Base-by-base conservation (phyloP, 2,797 vertebrate species). In the Poecile montanus region DNA sequence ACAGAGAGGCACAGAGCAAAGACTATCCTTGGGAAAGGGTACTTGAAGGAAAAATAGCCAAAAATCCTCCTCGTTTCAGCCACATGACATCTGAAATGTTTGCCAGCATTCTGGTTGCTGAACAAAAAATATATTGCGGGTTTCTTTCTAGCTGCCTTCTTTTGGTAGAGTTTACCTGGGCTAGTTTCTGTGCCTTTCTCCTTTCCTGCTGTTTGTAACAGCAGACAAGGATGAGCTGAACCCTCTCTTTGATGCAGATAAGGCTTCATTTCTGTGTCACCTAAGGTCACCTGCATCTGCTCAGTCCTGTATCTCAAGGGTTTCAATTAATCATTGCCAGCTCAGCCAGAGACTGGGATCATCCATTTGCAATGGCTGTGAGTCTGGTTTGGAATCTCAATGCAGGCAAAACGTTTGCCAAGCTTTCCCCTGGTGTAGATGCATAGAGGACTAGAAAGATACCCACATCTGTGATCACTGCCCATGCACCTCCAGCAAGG, bases 251-350 rank as follows among this genome's bases (percentile, higher is more conserved):
- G 76, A 85, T 70, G 91, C 71, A 95, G 93, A 88, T 72, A 95
- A 70, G 58, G 48, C 67, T 89, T 88, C 66, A 66, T 77, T 96
- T 83, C 71, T 86, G 44, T 62, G 66, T 83, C 93, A 94, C 67
- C 71, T 93, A 85, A 95, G 95, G 95, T 94, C 92, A 91, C 79
- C 68, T 85, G 45, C 53, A 91, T 76, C 86, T 95, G 67, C 68
- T 95, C 86, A 73, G 53, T 74, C 76, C 76, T 26, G 11, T 88
- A 56, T 76, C 94, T 93, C 95, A 96, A 80, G 95, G 84, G 92
- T 63, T 95, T 96, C 89, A 91, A 95, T 94, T 80, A 92, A 92
- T 95, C 95, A 94, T 4, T 73, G 82, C 84, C 86, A 83, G 84
- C 67, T 84, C 75, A 73, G 79, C 20, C 82, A 50, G 74, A 75